These are phyloP conservation scores for Trichopria drosophilae DNA, from an alignment of 2,888 invertebrate species.

Conservation along the genomic window DNA sequence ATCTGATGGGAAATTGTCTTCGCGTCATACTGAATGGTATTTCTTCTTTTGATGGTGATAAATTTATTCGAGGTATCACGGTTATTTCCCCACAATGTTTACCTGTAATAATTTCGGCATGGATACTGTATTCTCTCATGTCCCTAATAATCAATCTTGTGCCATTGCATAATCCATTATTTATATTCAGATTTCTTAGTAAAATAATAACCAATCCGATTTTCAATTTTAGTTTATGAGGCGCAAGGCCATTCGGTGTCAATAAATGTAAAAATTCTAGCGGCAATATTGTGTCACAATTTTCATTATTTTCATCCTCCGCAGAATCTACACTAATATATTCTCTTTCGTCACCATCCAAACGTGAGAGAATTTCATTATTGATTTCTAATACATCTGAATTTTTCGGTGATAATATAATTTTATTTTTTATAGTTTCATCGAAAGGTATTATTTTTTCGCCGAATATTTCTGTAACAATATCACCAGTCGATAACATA, in stretches of 20 bases:
- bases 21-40: conserved; percentile 39
- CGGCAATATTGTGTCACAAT: neutral
- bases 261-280: conserved; percentile 6
- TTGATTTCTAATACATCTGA: conserved; percentile 1
- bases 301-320: neutral
- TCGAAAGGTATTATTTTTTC: neutral
- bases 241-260: conserved; percentile 26
- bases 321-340: neutral
- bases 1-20: conserved; percentile 42
- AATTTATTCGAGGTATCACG: neutral
- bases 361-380: conserved; percentile 2
- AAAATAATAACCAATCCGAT: conserved; percentile 35
- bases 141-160: neutral
- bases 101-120: neutral
- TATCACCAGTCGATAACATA: neutral
- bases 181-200: conserved; percentile 33
- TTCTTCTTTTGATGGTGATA: neutral
- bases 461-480: neutral
- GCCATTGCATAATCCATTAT: conserved; percentile 34
- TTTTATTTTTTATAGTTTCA: neutral
- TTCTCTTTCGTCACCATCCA: conserved; percentile 2
- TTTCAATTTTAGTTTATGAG: neutral
- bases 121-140: neutral
- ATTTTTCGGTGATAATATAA: conserved; percentile 1
- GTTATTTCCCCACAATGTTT: neutral